Percentiles rank a stretch among this genome's conserved stretches.
Evolutionary conservation across 2,888 invertebrate species (phyloP).

Genomic region (Drosophila algonquin): DNA sequence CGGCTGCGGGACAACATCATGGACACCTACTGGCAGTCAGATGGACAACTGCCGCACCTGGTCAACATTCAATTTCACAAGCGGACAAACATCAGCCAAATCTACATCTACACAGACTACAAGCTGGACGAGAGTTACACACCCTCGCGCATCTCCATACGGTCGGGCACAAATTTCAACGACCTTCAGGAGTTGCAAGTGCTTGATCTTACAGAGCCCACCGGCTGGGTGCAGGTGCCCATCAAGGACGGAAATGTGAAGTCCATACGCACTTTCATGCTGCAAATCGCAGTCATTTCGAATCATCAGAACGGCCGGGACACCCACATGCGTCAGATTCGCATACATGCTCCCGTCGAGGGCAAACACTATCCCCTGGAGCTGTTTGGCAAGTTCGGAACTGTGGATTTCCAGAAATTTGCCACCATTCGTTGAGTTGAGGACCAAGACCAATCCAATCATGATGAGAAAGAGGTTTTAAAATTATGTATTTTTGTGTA

Average conservation of each 20-base stretch:
- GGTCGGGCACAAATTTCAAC: slow-evolving; percentile 98
- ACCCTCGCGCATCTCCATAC: slow-evolving; percentile 95
- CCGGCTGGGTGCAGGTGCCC: slow-evolving; percentile 97
- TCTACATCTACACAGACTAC: slow-evolving; percentile 98
- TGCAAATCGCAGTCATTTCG: slow-evolving; percentile 97
- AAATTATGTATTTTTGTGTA: slow-evolving; percentile 22
- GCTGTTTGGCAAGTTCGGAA: slow-evolving; percentile 91
- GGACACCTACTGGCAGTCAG: slow-evolving; percentile 99
- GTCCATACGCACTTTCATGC: slow-evolving; percentile 97
- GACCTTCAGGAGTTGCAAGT: slow-evolving; percentile 98
- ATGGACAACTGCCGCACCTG: slow-evolving; percentile 98
- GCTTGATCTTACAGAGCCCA: slow-evolving; percentile 96
- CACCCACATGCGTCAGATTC: slow-evolving; percentile 98
- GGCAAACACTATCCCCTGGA: slow-evolving; percentile 86
- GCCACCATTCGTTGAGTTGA: slow-evolving; percentile 90
- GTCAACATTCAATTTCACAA: slow-evolving; percentile 98
- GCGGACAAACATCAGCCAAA: slow-evolving; percentile 97
- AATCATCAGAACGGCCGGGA: slow-evolving; percentile 99
- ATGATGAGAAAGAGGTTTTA: slow-evolving; percentile 7
- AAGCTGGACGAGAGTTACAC: slow-evolving; percentile 99
- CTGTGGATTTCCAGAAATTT: slow-evolving; percentile 92
- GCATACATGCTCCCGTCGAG: slow-evolving; percentile 94
- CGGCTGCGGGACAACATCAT: slow-evolving; percentile 97
- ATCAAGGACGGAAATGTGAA: slow-evolving; percentile 94
- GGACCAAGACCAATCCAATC: slow-evolving; percentile 45